Conservation (phyloP, 1,140 invertebrate species). For the Maconellicoccus hirsutus region DNA sequence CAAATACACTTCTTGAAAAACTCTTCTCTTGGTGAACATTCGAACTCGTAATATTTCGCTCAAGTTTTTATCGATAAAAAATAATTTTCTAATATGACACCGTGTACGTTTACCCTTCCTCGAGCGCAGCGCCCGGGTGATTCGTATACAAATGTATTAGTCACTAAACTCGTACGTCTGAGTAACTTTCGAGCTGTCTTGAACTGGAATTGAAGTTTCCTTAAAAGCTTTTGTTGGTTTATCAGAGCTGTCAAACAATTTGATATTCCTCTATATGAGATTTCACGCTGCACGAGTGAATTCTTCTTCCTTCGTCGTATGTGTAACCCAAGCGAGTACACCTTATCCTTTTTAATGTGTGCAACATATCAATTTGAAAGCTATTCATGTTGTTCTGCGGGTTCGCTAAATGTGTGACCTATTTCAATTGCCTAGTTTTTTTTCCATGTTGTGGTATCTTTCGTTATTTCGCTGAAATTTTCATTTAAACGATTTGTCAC, state of each 20-base stretch:
- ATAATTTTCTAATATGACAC: neutral
- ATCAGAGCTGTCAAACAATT: conserved; percentile 8
- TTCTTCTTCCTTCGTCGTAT: no score
- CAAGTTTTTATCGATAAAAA: conserved; percentile 4
- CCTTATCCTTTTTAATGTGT: no score
- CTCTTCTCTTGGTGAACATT: neutral
- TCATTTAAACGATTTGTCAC: no score
- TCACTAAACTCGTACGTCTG: neutral
- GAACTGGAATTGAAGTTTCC: neutral
- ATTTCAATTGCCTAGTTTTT: no score
- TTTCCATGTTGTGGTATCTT: no score
- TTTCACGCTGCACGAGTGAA: neutral
- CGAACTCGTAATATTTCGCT: neutral
- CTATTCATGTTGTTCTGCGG: no score
- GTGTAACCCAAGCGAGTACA: no score
- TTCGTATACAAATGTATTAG: neutral
- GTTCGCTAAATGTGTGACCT: no score
- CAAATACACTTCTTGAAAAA: neutral
- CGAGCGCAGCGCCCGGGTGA: neutral
- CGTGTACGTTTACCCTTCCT: neutral
- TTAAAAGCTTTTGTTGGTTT: conserved; percentile 4
- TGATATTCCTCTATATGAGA: neutral
- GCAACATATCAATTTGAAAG: no score
- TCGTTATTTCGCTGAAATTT: no score
- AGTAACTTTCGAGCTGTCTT: neutral